Evolutionary conservation across 2,113 vertebrate genomes (phyloP).

Genomic region (Xiphophorus hellerii): DNA sequence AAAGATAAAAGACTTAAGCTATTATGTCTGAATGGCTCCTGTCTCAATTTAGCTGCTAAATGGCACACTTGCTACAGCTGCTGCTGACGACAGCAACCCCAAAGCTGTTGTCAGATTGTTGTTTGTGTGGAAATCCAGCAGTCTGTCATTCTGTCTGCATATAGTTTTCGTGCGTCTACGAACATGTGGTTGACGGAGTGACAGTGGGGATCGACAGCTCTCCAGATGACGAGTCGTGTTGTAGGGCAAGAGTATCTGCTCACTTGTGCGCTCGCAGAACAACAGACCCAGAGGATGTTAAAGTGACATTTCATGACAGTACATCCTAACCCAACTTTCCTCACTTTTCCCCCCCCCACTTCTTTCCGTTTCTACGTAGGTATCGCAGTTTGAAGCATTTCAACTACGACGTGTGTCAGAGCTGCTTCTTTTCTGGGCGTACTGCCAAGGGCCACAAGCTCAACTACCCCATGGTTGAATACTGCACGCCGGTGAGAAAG

Average conservation of each 20-base stretch:
- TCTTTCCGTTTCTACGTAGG: constrained; percentile 68
- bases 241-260: neutral
- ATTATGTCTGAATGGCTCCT: constrained; percentile 65
- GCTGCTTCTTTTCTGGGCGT: constrained; percentile 97
- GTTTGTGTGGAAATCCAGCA: constrained; percentile 48
- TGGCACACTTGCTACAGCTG: constrained; percentile 42
- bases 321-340: constrained; percentile 12
- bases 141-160: constrained; percentile 39
- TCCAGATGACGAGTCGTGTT: constrained; percentile 17
- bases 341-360: constrained; percentile 39
- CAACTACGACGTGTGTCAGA: constrained; percentile 99
- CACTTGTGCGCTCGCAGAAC: neutral
- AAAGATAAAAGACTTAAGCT: constrained; percentile 65
- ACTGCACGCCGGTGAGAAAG: constrained; percentile 94
- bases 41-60: constrained; percentile 66
- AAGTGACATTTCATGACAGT: constrained; percentile 11
- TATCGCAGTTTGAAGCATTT: constrained; percentile 98
- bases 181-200: constrained; percentile 6
- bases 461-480: constrained; percentile 99
- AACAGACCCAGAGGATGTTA: constrained; percentile 16
- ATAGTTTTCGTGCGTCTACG: neutral
- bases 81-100: constrained; percentile 38
- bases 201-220: constrained; percentile 22
- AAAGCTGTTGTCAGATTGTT: constrained; percentile 39
- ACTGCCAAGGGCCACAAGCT: constrained; percentile 98